phyloP scores from a whole-genome alignment of 2,797 vertebrate genomes.

The Manis javanica region DNA sequence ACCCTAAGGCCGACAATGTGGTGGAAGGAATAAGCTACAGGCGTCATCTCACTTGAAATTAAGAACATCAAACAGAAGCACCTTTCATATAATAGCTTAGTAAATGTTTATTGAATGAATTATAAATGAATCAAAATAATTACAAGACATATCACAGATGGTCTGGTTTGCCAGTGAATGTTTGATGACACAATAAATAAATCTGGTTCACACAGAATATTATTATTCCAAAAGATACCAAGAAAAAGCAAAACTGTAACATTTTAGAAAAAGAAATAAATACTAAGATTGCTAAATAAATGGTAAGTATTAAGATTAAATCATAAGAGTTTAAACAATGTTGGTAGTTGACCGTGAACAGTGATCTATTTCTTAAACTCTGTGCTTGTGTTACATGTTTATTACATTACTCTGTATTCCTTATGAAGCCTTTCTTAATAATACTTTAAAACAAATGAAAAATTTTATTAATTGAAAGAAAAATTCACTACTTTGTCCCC shows the following conservation, averaged over 20 bases:
- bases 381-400: background rate
- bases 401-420: background rate
- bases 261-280: background rate
- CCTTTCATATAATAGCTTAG: background rate
- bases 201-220: background rate
- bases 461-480: background rate
- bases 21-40: background rate
- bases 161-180: background rate
- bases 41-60: background rate
- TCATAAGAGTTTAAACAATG: background rate
- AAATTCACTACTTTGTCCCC: background rate
- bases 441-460: background rate
- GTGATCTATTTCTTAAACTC: slow-evolving; percentile 26
- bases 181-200: background rate
- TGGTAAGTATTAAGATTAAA: no score
- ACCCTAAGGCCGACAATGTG: background rate
- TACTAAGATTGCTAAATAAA: background rate
- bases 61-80: background rate
- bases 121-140: background rate
- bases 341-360: background rate
- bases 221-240: background rate
- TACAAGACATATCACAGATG: background rate
- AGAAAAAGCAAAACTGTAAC: background rate
- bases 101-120: background rate
- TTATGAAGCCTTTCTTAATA: slow-evolving; percentile 27